These are phyloP conservation scores for Drosophila gaucha DNA, from an alignment of 2,888 invertebrate genomes.

Conservation along the genomic window DNA sequence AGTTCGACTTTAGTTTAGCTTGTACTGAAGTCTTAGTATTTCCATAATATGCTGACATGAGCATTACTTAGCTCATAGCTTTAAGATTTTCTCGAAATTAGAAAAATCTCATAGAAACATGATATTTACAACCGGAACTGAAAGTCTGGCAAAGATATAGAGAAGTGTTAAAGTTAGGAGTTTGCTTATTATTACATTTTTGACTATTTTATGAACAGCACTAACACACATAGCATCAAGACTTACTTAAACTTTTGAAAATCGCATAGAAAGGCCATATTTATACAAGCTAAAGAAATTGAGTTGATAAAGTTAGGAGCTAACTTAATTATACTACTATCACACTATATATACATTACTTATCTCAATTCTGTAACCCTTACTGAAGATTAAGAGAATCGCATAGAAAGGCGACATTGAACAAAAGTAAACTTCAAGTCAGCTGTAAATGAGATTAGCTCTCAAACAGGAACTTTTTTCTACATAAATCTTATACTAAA, in stretches of 20 bases:
- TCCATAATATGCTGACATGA: too few species aligned
- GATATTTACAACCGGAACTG: too few species aligned
- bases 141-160: not conserved
- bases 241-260: not conserved
- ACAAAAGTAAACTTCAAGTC: not conserved
- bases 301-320: not conserved
- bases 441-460: not conserved
- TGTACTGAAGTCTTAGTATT: too few species aligned
- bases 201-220: too few species aligned
- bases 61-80: too few species aligned
- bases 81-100: too few species aligned
- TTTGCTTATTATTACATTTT: not conserved
- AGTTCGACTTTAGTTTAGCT: too few species aligned
- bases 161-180: not conserved
- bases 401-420: not conserved
- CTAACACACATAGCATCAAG: too few species aligned
- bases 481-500: not conserved
- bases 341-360: not conserved
- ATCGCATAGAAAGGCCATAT: not conserved
- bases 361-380: not conserved
- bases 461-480: not conserved
- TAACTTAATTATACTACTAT: not conserved
- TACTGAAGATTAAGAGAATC: not conserved
- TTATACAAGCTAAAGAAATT: too few species aligned
- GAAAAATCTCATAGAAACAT: too few species aligned